Percentiles rank a stretch among this genome's conserved stretches.
Conservation (phyloP, 2,888 invertebrate species). For the Lithophane semibrunnea region DNA sequence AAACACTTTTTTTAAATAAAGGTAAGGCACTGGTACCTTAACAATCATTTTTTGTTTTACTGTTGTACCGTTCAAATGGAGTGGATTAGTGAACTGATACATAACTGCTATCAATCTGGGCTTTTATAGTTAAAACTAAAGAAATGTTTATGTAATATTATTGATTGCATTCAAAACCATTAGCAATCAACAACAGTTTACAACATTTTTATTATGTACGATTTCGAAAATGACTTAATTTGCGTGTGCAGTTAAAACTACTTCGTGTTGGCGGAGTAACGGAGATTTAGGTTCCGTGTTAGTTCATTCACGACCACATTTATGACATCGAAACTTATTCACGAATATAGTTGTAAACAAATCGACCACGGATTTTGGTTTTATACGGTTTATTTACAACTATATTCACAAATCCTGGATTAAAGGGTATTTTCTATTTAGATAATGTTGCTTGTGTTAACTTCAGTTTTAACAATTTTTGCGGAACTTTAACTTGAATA, state of each 20-base stretch:
- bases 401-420: background rate
- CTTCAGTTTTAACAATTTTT: background rate
- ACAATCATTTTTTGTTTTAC: constrained; percentile 32
- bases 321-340: background rate
- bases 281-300: background rate
- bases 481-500: background rate
- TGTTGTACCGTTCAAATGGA: background rate
- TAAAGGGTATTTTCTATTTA: background rate
- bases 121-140: constrained; percentile 52
- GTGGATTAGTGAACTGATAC: constrained; percentile 61
- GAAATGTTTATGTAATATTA: constrained; percentile 27
- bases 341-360: too few relatives aligned
- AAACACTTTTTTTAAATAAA: background rate
- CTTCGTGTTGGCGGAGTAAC: background rate
- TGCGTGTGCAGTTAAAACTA: constrained; percentile 30
- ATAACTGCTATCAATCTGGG: constrained; percentile 1
- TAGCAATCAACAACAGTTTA: constrained; percentile 34
- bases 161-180: constrained; percentile 45
- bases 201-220: constrained; percentile 33
- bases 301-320: background rate
- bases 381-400: too few relatives aligned
- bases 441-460: background rate
- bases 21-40: constrained; percentile 26
- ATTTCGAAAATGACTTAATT: constrained; percentile 26
- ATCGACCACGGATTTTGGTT: too few relatives aligned